These are phyloP conservation scores for Drosophila ficusphila DNA, from an alignment of 1,140 invertebrate genomes.

Conservation along the genomic window DNA sequence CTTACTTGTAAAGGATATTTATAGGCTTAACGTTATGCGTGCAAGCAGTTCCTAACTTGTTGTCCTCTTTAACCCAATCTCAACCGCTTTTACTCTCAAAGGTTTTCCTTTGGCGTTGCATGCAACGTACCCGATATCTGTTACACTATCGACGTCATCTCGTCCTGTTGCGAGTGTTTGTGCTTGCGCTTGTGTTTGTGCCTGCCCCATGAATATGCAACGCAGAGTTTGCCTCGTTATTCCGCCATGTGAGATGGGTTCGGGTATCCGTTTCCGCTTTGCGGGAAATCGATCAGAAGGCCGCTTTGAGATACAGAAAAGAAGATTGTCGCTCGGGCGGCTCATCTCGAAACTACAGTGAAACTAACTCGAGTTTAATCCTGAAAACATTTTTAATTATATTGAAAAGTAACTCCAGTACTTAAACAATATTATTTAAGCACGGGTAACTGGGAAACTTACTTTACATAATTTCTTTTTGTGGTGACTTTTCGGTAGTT, in stretches of 20 bases:
- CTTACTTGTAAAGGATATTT: slow-evolving; percentile 12
- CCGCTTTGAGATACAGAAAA: slow-evolving; percentile 4
- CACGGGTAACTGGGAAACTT: no score
- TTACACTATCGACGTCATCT: slow-evolving; percentile 39
- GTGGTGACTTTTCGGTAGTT: no score
- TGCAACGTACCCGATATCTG: slow-evolving; percentile 42
- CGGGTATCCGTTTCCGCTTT: slow-evolving; percentile 34
- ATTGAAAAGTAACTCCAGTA: no score
- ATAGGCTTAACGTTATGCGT: slow-evolving; percentile 29
- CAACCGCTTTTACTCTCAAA: not conserved
- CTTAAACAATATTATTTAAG: no score
- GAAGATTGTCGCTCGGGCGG: not conserved
- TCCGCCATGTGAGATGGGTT: slow-evolving; percentile 14
- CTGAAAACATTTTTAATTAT: no score
- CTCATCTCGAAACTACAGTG: slow-evolving; percentile 4
- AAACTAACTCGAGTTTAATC: no score
- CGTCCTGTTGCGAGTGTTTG: slow-evolving; percentile 13
- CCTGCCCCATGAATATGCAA: slow-evolving; percentile 45
- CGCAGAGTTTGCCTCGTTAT: slow-evolving; percentile 37
- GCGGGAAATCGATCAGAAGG: slow-evolving; percentile 38
- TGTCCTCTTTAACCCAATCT: not conserved
- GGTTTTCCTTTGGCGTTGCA: slow-evolving; percentile 26
- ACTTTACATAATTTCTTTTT: no score
- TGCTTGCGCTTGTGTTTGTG: slow-evolving; percentile 23
- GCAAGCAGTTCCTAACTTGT: slow-evolving; percentile 20